Conservation (phyloP, 1,140 invertebrate genomes). For the Aphidius ervi region DNA sequence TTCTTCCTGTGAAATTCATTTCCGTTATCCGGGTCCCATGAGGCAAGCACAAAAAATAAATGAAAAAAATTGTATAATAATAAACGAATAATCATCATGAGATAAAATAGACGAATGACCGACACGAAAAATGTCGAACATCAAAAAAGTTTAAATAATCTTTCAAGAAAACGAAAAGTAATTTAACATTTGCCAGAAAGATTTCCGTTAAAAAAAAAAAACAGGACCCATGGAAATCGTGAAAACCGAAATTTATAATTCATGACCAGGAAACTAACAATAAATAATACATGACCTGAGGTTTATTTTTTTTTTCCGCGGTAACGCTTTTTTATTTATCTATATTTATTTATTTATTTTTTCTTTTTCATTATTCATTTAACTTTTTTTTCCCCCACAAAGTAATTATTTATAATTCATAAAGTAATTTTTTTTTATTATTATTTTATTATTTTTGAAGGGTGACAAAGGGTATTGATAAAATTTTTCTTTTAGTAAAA, state of each 20-base stretch:
- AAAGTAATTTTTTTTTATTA: neutral
- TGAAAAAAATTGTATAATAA: too few species aligned
- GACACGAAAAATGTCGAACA: too few species aligned
- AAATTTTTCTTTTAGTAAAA: conserved; percentile 3
- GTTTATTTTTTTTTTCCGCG: conserved; percentile 1
- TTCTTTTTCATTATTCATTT: neutral
- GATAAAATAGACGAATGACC: too few species aligned
- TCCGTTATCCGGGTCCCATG: conserved; percentile 12
- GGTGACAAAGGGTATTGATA: conserved; percentile 10
- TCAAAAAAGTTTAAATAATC: too few species aligned
- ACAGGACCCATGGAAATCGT: neutral
- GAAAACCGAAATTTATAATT: conserved; percentile 16
- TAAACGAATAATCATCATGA: neutral
- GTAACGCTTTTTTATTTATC: neutral
- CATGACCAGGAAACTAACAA: conserved; percentile 2
- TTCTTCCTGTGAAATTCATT: conserved; percentile 8
- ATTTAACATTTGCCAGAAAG: neutral
- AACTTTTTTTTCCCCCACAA: conserved; percentile 7
- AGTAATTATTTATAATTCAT: conserved; percentile 25
- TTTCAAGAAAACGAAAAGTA: neutral
- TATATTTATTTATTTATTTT: neutral
- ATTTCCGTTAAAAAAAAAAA: conserved; percentile 8
- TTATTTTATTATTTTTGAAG: neutral
- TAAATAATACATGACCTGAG: conserved; percentile 18
- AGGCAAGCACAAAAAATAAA: neutral